Base-by-base conservation (phyloP, 2,113 vertebrate genomes). In the Tupaia chinensis region DNA sequence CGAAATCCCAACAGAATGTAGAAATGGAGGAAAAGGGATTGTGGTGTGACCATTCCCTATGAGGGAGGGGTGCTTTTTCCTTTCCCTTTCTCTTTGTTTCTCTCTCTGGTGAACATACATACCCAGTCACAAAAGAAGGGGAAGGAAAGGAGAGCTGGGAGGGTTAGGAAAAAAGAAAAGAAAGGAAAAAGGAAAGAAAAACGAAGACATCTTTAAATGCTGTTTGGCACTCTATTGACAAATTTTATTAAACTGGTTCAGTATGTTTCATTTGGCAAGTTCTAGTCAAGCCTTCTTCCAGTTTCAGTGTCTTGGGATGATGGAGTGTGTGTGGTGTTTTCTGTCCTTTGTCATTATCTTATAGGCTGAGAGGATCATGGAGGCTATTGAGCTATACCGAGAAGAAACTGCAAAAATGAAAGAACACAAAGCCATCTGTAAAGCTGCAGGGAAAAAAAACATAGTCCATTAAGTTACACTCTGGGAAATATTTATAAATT, bases 311-410 rank as follows among this genome's bases (percentile, higher is more conserved):
- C 69, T 56, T 23, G 12, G 44, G 44, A 9, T 19, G 54, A n/a
- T 58, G 70, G 74, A 15, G 9, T 53, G 1, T 22, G 1, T 61
- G 13, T 25, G 32, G 7, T 94, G 68, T 77, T 53, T 17, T 82
- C 74, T 93, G 11, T 61, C 56, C 87, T 96, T 32, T 94, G 89
- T 68, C 58, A 5, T 83, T 53, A 19, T 56, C 91, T 1, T 16
- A 4, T 95, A 99, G 99, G 99, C 99, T 0, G 99, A 99, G 98
- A 98, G 98, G 84, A 99, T 99, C 98, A 99, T 99, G 99, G 99
- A 99, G 98, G 99, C 99, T 70, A 79, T 99, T 0, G 99, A 99
- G 95, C 98, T 99, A 0, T 99, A 99, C 94, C 98, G 98, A 95
- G 99, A 99, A 77, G 99, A 99, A 97, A 98, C 15, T 65, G 98